Conservation (phyloP, 2,113 vertebrate species). For the Elgaria multicarinata region DNA sequence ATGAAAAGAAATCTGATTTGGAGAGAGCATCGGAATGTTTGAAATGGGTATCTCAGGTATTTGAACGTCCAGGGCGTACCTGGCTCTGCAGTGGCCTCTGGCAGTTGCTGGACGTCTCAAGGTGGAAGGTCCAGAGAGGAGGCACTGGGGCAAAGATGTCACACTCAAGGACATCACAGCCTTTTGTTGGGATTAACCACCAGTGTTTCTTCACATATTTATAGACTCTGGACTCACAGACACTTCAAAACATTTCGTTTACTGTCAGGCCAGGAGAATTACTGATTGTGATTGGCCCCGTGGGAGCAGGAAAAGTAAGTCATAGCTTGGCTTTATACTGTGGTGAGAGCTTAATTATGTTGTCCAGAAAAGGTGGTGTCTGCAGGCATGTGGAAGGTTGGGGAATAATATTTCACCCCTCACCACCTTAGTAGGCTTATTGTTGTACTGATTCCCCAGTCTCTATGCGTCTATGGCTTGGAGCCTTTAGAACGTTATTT, state of each 20-base stretch:
- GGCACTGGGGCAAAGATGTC: background rate
- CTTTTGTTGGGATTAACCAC: background rate
- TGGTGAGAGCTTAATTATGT: background rate
- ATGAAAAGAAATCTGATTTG: background rate
- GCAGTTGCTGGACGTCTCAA: background rate
- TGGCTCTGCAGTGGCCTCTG: background rate
- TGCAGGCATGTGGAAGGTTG: too few relatives aligned
- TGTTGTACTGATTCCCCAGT: background rate
- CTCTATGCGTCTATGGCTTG: background rate
- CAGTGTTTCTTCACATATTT: constrained; percentile 35
- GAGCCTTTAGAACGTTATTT: background rate
- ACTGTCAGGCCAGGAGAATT: constrained; percentile 86
- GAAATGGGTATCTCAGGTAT: background rate
- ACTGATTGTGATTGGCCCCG: constrained; percentile 91
- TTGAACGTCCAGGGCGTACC: background rate
- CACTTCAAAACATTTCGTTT: constrained; percentile 86
- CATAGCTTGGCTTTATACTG: background rate
- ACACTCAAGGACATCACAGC: background rate
- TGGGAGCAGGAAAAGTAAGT: constrained; percentile 95
- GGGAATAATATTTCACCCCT: background rate
- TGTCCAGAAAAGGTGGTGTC: background rate
- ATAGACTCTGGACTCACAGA: constrained; percentile 83
- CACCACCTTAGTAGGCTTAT: background rate
- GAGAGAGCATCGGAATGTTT: background rate
- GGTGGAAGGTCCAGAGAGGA: background rate